Percentiles rank a stretch among this genome's conserved stretches.
Evolutionary conservation across 2,888 invertebrate species (phyloP).

Genomic region (Diadegma fenestrale): DNA sequence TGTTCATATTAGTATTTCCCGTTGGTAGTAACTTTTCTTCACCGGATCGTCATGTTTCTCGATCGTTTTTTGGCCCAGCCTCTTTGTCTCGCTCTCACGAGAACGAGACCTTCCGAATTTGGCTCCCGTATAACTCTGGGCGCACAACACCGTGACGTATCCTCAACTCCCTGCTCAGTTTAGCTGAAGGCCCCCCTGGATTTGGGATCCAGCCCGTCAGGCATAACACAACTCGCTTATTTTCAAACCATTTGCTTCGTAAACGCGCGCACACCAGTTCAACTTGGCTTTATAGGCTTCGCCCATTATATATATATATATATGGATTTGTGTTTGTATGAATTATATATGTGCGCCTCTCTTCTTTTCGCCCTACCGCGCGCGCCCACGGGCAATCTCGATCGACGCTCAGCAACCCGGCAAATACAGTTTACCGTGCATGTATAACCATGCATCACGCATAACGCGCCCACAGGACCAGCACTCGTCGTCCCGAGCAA

Average conservation of each 20-base stretch:
- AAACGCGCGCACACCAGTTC: slow-evolving; percentile 80
- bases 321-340: not conserved
- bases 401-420: slow-evolving; percentile 32
- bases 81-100: slow-evolving; percentile 12
- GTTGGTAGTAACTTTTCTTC: slow-evolving; percentile 25
- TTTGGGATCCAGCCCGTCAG: slow-evolving; percentile 73
- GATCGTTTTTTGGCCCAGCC: no score
- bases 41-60: slow-evolving; percentile 14
- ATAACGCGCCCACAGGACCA: no score
- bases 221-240: slow-evolving; percentile 81
- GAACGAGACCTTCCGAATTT: slow-evolving; percentile 16
- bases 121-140: slow-evolving; percentile 11
- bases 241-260: slow-evolving; percentile 85
- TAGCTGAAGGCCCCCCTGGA: slow-evolving; percentile 63
- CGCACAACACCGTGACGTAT: slow-evolving; percentile 43
- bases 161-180: slow-evolving; percentile 45
- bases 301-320: not conserved
- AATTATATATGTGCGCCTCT: slow-evolving; percentile 13
- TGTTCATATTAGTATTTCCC: slow-evolving; percentile 21
- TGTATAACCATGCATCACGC: no score
- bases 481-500: no score
- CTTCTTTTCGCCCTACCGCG: slow-evolving; percentile 36
- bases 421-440: slow-evolving; percentile 46
- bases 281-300: not conserved
- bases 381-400: slow-evolving; percentile 61